These are phyloP conservation scores for Dryomyza anilis DNA, from an alignment of 2,888 invertebrate species.

Conservation along the genomic window DNA sequence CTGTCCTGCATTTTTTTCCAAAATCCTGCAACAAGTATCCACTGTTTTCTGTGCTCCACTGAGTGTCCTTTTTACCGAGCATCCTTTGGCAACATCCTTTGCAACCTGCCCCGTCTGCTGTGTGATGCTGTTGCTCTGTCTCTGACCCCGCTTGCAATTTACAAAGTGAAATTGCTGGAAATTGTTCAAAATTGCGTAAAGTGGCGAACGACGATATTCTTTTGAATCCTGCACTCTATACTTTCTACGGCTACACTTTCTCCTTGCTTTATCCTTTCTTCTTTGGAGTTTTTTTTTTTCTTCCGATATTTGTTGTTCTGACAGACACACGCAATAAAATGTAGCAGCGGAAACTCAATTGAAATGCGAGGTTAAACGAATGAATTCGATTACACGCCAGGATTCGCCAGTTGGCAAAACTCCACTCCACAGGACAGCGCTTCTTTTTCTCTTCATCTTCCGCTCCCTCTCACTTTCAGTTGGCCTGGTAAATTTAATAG, in stretches of 20 bases:
- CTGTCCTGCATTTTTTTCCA: neutral
- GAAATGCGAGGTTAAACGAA: conserved; percentile 1
- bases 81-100: no score
- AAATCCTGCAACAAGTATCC: neutral
- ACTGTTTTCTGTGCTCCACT: neutral
- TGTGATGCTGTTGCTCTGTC: neutral
- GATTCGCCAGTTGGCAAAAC: neutral
- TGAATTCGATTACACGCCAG: neutral
- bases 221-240: neutral
- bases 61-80: no score
- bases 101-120: no score
- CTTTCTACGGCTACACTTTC: no score
- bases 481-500: no score
- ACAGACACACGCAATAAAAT: neutral
- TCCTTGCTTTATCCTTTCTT: neutral
- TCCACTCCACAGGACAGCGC: neutral
- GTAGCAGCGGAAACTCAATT: neutral
- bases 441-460: neutral
- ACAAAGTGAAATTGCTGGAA: conserved; percentile 29
- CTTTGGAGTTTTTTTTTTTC: neutral
- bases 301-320: neutral
- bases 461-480: neutral
- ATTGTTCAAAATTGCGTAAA: conserved; percentile 37
- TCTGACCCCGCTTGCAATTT: conserved; percentile 18
- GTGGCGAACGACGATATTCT: conserved; percentile 29